Conservation (phyloP, 2,797 vertebrate species). For the Telmatherina bonti region DNA sequence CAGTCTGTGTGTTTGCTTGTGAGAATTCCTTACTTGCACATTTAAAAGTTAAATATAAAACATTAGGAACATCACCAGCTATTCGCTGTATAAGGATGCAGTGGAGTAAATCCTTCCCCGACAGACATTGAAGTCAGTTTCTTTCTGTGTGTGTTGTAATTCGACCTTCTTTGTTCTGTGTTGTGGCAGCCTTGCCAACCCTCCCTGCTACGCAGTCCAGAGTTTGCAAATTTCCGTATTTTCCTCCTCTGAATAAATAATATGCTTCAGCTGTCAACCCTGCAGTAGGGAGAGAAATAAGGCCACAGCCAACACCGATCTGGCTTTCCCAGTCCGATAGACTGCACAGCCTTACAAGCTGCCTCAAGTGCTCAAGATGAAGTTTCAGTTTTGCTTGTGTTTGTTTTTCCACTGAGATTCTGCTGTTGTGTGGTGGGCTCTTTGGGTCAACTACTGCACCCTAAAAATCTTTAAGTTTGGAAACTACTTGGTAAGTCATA, state of each 20-base stretch:
- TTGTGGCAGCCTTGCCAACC: background rate
- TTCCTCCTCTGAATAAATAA: background rate
- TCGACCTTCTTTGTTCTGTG: background rate
- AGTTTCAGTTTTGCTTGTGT: background rate
- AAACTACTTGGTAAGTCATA: background rate
- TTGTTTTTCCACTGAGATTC: background rate
- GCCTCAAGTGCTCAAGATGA: background rate
- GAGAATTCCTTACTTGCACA: background rate
- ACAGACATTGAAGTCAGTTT: background rate
- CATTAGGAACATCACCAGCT: background rate
- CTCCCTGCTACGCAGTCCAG: background rate
- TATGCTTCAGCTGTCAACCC: background rate
- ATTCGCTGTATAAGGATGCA: background rate
- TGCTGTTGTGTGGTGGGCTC: background rate
- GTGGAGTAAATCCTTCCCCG: background rate
- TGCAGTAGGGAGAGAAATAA: background rate
- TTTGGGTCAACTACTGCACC: background rate
- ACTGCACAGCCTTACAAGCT: background rate
- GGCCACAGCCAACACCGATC: conserved; percentile 1
- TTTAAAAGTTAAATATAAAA: background rate
- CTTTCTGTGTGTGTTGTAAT: background rate
- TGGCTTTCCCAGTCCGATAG: background rate
- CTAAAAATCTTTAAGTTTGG: background rate
- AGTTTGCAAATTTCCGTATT: background rate
- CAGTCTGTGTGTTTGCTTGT: background rate